These are phyloP conservation scores for Malurus splendens DNA, from an alignment of 2,797 vertebrate genomes.

Conservation along the genomic window DNA sequence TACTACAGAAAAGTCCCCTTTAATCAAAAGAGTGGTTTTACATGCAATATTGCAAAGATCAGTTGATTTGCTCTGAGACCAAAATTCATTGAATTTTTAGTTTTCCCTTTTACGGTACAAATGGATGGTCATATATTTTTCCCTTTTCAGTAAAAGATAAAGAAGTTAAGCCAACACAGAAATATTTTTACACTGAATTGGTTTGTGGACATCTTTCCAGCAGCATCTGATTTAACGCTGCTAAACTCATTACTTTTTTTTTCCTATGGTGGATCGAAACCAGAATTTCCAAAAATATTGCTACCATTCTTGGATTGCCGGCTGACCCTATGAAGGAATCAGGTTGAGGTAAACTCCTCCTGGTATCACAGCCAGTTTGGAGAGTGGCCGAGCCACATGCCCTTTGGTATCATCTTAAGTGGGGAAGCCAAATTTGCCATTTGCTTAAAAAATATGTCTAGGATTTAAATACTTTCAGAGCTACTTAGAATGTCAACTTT, in stretches of 20 bases:
- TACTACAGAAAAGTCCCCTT: background rate
- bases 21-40: background rate
- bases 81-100: conserved; percentile 24
- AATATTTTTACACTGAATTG: conserved; percentile 71
- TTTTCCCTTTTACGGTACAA: conserved; percentile 66
- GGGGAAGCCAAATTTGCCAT: conserved; percentile 46
- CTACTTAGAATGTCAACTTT: conserved; percentile 53
- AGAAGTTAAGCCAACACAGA: conserved; percentile 63
- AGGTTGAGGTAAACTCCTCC: conserved; percentile 44
- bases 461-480: conserved; percentile 56
- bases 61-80: conserved; percentile 11
- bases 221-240: conserved; percentile 66
- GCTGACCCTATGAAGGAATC: conserved; percentile 44
- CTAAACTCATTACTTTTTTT: conserved; percentile 67
- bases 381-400: conserved; percentile 39
- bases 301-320: conserved; percentile 49
- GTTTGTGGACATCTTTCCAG: conserved; percentile 66
- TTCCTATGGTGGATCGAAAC: conserved; percentile 52
- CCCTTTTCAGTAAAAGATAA: conserved; percentile 65
- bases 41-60: background rate
- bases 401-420: conserved; percentile 51
- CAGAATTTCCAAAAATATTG: conserved; percentile 61
- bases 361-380: conserved; percentile 46
- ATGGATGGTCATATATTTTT: conserved; percentile 56
- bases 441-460: conserved; percentile 59